These are phyloP conservation scores for Harpagoxenus sublaevis DNA, from an alignment of 2,888 invertebrate genomes.

Conservation along the genomic window DNA sequence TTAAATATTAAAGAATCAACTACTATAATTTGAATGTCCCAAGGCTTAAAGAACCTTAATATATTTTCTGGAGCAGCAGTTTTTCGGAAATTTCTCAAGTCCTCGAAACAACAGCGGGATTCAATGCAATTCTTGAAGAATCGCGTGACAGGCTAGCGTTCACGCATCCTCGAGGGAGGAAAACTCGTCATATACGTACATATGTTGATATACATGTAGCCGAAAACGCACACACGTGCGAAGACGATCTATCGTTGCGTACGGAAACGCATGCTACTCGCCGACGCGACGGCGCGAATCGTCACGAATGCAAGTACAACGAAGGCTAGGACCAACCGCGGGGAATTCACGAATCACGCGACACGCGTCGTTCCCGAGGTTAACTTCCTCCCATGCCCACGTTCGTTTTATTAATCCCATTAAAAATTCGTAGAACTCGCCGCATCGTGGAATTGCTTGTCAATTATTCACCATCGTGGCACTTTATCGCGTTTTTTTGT, in stretches of 20 bases:
- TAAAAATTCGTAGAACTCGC: constrained; percentile 17
- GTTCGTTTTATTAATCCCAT: constrained; percentile 80
- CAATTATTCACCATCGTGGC: background rate
- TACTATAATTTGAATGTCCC: background rate
- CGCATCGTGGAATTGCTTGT: background rate
- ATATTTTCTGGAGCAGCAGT: background rate
- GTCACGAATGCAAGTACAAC: constrained; percentile 75
- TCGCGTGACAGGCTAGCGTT: constrained; percentile 77
- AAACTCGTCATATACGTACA: constrained; percentile 58
- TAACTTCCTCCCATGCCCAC: constrained; percentile 79
- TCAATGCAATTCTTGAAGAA: constrained; percentile 60
- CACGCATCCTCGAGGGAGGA: constrained; percentile 61
- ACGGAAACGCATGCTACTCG: constrained; percentile 53
- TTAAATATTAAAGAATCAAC: background rate
- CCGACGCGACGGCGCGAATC: constrained; percentile 56
- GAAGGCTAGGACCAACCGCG: constrained; percentile 75
- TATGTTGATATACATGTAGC: constrained; percentile 55
- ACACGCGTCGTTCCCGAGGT: constrained; percentile 78
- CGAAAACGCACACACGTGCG: constrained; percentile 45
- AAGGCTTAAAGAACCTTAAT: background rate
- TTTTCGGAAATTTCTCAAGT: background rate
- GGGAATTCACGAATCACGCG: constrained; percentile 82
- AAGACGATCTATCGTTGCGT: constrained; percentile 62
- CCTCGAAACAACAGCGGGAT: constrained; percentile 7
- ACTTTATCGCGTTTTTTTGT: background rate